These are phyloP conservation scores for Epinephelus coioides DNA, from an alignment of 2,797 vertebrate genomes.

Conservation along the genomic window DNA sequence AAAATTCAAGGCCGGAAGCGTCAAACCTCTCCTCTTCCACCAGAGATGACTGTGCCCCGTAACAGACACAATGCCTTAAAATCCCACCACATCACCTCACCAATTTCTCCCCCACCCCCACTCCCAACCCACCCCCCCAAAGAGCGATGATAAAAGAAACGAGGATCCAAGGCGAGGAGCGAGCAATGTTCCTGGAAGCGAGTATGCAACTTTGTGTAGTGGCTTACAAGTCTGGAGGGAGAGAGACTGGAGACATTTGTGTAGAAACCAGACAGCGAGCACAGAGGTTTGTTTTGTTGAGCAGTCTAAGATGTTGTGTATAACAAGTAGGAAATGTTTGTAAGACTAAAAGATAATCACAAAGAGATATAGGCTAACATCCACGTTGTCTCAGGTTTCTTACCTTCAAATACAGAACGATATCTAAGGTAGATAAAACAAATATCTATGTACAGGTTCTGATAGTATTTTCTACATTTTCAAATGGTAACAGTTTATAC, in stretches of 20 bases:
- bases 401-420: conserved; percentile 78
- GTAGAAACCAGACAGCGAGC: conserved; percentile 54
- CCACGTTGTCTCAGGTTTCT: conserved; percentile 86
- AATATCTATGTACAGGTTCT: conserved; percentile 78
- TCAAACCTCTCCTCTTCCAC: conserved; percentile 98
- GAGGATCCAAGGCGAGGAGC: conserved; percentile 43
- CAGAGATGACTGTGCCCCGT: conserved; percentile 93
- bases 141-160: conserved; percentile 40
- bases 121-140: background rate
- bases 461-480: conserved; percentile 85
- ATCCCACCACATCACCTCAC: conserved; percentile 70
- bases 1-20: conserved; percentile 98
- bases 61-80: conserved; percentile 95
- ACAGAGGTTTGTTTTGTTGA: conserved; percentile 58
- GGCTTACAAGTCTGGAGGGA: conserved; percentile 44
- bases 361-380: conserved; percentile 77
- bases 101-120: background rate
- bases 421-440: conserved; percentile 74
- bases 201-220: conserved; percentile 69
- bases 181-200: conserved; percentile 47
- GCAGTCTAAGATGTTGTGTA: conserved; percentile 59
- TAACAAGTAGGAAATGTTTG: conserved; percentile 73
- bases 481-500: conserved; percentile 79
- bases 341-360: conserved; percentile 68
- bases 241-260: conserved; percentile 49